Conservation (phyloP, 2,113 vertebrate species). For the Neoarius graeffei region DNA sequence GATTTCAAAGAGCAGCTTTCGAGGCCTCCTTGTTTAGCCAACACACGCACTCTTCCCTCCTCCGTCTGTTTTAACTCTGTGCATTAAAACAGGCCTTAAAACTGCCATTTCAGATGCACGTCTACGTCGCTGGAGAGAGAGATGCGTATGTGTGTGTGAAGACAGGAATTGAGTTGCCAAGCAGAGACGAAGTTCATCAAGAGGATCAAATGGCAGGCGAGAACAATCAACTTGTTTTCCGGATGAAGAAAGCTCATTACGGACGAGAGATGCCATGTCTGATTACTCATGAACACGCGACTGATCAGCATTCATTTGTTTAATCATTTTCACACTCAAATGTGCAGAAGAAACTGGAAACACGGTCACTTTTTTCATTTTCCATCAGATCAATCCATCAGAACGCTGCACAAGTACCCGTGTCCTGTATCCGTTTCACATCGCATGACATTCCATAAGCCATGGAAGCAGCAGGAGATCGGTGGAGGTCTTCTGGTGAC, state of each 20-base stretch:
- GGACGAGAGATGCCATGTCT: conserved; percentile 26
- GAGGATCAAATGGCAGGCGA: conserved; percentile 40
- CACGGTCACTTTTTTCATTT: background rate
- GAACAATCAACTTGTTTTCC: conserved; percentile 43
- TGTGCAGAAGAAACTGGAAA: conserved; percentile 11
- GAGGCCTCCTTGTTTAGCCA: conserved; percentile 56
- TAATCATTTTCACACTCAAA: conserved; percentile 37
- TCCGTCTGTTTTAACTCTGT: conserved; percentile 9
- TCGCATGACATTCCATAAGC: background rate
- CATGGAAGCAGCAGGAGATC: background rate
- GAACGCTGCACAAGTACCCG: background rate
- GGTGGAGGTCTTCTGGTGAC: background rate
- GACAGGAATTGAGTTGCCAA: background rate
- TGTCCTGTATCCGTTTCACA: background rate
- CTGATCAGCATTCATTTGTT: conserved; percentile 25
- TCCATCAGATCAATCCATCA: background rate
- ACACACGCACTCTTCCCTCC: conserved; percentile 28
- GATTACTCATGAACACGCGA: conserved; percentile 21
- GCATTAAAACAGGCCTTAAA: background rate
- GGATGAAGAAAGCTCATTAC: conserved; percentile 33
- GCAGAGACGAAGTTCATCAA: conserved; percentile 17
- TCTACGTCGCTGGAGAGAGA: background rate
- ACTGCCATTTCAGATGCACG: conserved; percentile 8
- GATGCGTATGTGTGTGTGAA: background rate
- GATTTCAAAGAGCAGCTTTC: conserved; percentile 51